Evolutionary conservation across 1,140 invertebrate species (phyloP).

Genomic region (Sitobion miscanthi): DNA sequence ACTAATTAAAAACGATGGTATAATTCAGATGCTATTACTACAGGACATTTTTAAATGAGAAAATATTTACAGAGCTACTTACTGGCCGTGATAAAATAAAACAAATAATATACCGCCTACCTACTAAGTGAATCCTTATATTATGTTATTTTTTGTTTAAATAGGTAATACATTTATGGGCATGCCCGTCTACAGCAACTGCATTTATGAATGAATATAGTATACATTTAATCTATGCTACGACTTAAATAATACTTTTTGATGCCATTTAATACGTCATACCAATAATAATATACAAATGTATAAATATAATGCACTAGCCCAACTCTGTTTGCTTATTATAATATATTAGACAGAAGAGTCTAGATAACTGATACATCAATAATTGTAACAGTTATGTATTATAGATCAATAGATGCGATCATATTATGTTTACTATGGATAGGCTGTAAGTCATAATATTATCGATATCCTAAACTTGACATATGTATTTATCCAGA

Average conservation of each 20-base stretch:
- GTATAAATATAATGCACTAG: not conserved
- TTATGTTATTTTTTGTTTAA: not conserved
- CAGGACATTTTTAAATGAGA: not conserved
- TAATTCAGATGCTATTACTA: not conserved
- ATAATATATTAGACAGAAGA: not conserved
- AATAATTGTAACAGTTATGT: not conserved
- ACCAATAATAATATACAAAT: not conserved
- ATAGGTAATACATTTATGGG: not conserved
- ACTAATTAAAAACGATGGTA: not conserved
- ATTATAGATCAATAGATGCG: not conserved
- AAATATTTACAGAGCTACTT: not conserved
- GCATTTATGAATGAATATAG: not conserved
- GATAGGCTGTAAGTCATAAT: not conserved
- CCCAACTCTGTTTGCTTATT: not conserved
- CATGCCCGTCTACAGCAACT: not conserved
- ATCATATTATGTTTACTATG: not conserved
- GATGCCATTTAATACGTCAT: not conserved
- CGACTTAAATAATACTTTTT: not conserved
- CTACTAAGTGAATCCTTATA: not conserved
- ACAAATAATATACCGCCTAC: not conserved
- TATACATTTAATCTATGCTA: not conserved
- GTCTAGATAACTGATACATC: not conserved
- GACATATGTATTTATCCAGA: slow-evolving; percentile 68
- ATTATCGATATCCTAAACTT: slow-evolving; percentile 42
- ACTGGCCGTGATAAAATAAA: not conserved